Conservation (phyloP, 2,113 vertebrate genomes). For the Gadus chalcogrammus region DNA sequence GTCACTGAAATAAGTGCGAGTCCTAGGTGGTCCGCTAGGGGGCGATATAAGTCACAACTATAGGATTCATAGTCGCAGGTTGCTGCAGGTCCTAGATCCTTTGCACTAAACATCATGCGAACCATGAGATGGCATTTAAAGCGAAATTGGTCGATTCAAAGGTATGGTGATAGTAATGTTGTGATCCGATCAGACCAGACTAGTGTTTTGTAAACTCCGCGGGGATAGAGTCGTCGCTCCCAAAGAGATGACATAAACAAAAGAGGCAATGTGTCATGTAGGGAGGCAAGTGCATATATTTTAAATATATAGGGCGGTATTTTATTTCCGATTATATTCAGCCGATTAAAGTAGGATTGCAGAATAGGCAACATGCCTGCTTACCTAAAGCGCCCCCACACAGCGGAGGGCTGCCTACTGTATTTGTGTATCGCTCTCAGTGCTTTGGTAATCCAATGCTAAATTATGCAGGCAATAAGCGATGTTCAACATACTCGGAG, state of each 20-base stretch:
- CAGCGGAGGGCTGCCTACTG: background rate
- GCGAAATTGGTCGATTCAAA: slow-evolving; percentile 65
- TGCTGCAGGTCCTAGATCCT: slow-evolving; percentile 28
- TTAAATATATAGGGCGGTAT: background rate
- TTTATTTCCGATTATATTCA: background rate
- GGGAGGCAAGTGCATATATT: background rate
- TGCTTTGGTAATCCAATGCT: too few relatives aligned
- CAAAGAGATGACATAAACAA: background rate
- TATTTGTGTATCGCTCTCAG: too few relatives aligned
- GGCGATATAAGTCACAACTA: slow-evolving; percentile 30
- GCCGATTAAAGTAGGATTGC: background rate
- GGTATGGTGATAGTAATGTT: slow-evolving; percentile 50
- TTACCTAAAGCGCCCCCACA: slow-evolving; percentile 2
- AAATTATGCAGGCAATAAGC: too few relatives aligned
- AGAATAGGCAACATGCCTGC: background rate
- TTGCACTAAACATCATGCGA: slow-evolving; percentile 30
- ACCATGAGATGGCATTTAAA: slow-evolving; percentile 72
- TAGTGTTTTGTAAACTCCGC: background rate
- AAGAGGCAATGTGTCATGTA: background rate
- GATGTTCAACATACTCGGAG: too few relatives aligned
- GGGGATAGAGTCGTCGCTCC: background rate
- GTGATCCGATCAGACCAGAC: background rate
- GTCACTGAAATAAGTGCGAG: background rate
- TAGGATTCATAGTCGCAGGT: slow-evolving; percentile 41
- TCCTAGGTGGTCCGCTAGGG: slow-evolving; percentile 41